Evolutionary conservation across 2,113 vertebrate species (phyloP), one percentile per base, ranked within the genome.

Genomic region (Forbesichthys papilliferus): DNA sequence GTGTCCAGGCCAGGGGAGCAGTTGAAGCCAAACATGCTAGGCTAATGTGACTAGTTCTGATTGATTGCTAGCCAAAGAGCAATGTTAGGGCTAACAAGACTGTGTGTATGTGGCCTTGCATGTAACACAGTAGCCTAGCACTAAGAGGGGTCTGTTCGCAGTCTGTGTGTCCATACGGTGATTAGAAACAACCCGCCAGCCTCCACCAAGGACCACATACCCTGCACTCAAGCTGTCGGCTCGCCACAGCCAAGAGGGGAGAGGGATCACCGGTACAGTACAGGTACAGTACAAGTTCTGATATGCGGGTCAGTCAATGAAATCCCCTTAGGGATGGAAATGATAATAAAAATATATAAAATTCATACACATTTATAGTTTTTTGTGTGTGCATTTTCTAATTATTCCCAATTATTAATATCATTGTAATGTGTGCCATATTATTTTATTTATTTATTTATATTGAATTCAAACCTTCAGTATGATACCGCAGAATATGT

Each of bases 161-260:
- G 69, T 73, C 69, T 75, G 66, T 72, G 75, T 33, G 9, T 73
- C 79, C 81, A 78, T 75, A 77, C 46, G 76, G 71, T 52, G 11
- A 42, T 48, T 14, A 66, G 66, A 73, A 48, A 61, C 64, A 68
- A 66, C 68, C 74, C 73, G 60, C 72, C 64, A 82, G 65, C 64
- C 74, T 34, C 73, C 68, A 65, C 34, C 62, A 48, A 64, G 16
- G 48, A 1, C 68, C 80, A 67, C 58, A 18, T 18, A 14, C 53
- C 55, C 20, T 18, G 27, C 55, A 56, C 6, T 5, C 64, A 42
- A 55, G 64, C 64, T 66, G 53, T 66, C 36, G 18, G 14, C 34
- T 6, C n/a, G 8, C 10, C 34, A 2, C 5, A 66, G 64, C 52
- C 53, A 66, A 46, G 64, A 42, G 5, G 49, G 11, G 13, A 18